Percentiles rank a stretch among this genome's conserved stretches.
phyloP scores from a whole-genome alignment of 2,888 invertebrate species.

The Campoplex nolae region DNA sequence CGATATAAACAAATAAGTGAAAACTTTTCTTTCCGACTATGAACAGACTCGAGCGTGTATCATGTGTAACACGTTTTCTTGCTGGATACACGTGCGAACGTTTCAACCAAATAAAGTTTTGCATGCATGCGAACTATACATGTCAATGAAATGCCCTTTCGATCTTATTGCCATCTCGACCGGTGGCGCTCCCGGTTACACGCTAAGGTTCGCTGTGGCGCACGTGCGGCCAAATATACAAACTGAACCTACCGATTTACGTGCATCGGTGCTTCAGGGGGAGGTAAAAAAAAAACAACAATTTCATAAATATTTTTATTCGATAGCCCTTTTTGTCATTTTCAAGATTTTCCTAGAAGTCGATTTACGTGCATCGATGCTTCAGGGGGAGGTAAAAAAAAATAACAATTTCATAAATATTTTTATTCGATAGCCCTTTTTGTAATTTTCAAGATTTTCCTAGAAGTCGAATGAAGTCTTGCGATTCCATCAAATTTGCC shows the following conservation, averaged over 20 bases:
- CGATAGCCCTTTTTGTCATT: neutral
- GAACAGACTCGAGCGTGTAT: constrained; percentile 1
- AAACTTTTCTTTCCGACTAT: neutral
- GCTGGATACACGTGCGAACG: neutral
- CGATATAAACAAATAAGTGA: constrained; percentile 21
- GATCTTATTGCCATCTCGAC: constrained; percentile 10
- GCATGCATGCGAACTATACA: neutral
- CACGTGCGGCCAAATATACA: constrained; percentile 9
- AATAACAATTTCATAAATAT: neutral
- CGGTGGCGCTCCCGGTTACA: constrained; percentile 20
- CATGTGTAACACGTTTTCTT: neutral
- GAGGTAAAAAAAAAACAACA: neutral
- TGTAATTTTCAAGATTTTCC: neutral
- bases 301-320: neutral
- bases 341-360: neutral
- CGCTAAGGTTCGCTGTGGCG: neutral
- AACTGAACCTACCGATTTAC: neutral
- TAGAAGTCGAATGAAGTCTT: neutral
- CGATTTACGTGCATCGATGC: too few species aligned
- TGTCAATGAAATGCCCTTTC: constrained; percentile 8
- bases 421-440: neutral
- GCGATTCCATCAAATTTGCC: too few species aligned
- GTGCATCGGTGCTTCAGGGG: neutral
- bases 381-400: neutral
- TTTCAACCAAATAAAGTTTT: neutral